Evolutionary conservation across 2,888 invertebrate species (phyloP).

Genomic region (Stramonita haemastoma): DNA sequence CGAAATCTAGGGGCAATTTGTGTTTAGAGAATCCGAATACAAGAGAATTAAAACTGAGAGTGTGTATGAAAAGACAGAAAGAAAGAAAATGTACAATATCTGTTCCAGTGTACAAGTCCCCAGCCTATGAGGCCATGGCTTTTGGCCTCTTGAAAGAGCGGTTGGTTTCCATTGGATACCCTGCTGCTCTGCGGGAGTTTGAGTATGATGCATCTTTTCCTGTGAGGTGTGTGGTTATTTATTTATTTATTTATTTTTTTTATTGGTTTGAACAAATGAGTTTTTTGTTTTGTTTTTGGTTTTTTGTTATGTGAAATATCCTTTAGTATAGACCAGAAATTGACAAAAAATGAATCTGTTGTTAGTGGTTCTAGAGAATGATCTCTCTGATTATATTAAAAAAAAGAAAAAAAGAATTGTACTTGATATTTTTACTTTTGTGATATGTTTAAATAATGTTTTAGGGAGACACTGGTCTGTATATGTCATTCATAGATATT

Average conservation of each 20-base stretch:
- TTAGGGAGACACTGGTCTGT: too few species aligned
- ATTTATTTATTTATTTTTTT: neutral
- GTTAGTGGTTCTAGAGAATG: too few species aligned
- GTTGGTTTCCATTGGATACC: slow-evolving; percentile 93
- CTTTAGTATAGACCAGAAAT: neutral
- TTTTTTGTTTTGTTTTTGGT: slow-evolving; percentile 3
- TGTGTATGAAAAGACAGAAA: neutral
- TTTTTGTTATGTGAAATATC: neutral
- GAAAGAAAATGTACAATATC: neutral
- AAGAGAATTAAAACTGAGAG: neutral
- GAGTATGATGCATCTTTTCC: slow-evolving; percentile 98
- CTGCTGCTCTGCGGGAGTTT: slow-evolving; percentile 92
- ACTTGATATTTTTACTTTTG: too few species aligned
- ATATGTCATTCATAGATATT: too few species aligned
- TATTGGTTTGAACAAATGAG: neutral
- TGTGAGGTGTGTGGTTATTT: slow-evolving; percentile 83
- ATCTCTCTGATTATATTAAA: too few species aligned
- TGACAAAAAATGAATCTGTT: neutral
- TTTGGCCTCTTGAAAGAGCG: slow-evolving; percentile 95
- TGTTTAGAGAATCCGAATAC: neutral
- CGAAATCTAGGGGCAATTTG: neutral
- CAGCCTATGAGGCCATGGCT: slow-evolving; percentile 95
- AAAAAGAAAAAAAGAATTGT: too few species aligned
- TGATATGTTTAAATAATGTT: too few species aligned
- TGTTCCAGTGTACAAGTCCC: slow-evolving; percentile 94